Evolutionary conservation across 1,140 invertebrate species (phyloP), one percentile per base, ranked within the genome.

Genomic region (Euwallacea similis): DNA sequence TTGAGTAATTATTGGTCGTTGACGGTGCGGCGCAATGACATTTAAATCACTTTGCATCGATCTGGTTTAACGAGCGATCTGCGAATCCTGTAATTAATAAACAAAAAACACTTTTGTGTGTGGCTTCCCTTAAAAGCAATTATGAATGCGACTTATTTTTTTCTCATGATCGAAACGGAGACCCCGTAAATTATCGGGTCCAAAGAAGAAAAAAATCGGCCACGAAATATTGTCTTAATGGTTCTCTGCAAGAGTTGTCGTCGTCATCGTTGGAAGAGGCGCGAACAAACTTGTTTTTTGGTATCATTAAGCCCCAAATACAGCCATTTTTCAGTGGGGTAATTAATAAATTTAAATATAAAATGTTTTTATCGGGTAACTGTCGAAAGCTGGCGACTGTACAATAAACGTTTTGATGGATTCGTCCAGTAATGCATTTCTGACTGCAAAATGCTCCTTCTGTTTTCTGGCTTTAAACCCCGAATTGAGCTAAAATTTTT

Each of bases 291-390:
- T 76, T 73, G 74, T 76, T 76, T 74, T 75, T 74, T 72, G 46
- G 60, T 76, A 66, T 71, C 74, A 75, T 76, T 76, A 76, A 75
- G 71, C 53, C 47, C 58, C 69, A 75, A 75, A 75, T 75, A 76
- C 69, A 60, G 74, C 75, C 60, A 76, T 76, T 75, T 75, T 73
- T 75, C 75, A 75, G 73, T 76, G 67, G 66, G 70, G 75, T 76
- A 76, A 76, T 75, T 75, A 75, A 75, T 75, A 75, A 73, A 76
- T 76, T 76, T 75, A 71, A 75, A 75, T 76, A 76, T 73, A 73
- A 75, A 76, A 75, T 44, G 74, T 75, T 74, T 75, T 76, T 76
- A 75, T 76, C 75, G 71, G 72, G 46, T 67, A 76, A 74, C 71
- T 70, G 75, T 71, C 72, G 58, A 42, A 61, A 61, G 59, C n/a